Conservation (phyloP, 1,140 invertebrate genomes). For the Ericerus pela region DNA sequence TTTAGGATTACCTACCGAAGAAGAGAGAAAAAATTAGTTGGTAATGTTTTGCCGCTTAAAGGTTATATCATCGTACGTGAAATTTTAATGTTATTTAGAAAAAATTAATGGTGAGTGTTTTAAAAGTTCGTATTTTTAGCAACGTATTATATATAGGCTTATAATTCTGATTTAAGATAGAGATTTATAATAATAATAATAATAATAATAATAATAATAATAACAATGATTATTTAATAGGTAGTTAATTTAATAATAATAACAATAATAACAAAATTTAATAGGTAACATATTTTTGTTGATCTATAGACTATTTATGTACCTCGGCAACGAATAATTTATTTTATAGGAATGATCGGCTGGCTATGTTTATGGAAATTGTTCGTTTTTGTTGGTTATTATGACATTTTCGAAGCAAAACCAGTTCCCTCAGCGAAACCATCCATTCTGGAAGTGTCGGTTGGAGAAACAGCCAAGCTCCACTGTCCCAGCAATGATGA, state of each 20-base stretch:
- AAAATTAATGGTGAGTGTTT: slow-evolving; percentile 4
- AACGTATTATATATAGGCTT: too few relatives aligned
- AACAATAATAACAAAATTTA: too few relatives aligned
- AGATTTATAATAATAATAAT: too few relatives aligned
- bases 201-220: too few relatives aligned
- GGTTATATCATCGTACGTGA: background rate
- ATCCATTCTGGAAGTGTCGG: slow-evolving; percentile 33
- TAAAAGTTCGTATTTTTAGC: too few relatives aligned
- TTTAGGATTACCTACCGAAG: too few relatives aligned
- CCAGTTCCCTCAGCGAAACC: background rate
- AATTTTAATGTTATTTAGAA: background rate
- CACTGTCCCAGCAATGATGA: slow-evolving; percentile 47
- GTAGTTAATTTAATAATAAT: too few relatives aligned
- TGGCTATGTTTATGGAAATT: slow-evolving; percentile 1
- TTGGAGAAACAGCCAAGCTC: slow-evolving; percentile 41
- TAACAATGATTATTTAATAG: too few relatives aligned
- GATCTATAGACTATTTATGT: too few relatives aligned
- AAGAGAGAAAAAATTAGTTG: slow-evolving; percentile 2
- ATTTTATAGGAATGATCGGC: slow-evolving; percentile 3
- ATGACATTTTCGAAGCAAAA: slow-evolving; percentile 2
- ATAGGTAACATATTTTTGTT: too few relatives aligned
- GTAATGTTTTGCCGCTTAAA: background rate
- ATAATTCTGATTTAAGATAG: too few relatives aligned
- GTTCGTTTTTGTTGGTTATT: background rate
- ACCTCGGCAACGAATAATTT: too few relatives aligned